Evolutionary conservation across 2,113 vertebrate genomes (phyloP).

Genomic region (Pluvianellus socialis): DNA sequence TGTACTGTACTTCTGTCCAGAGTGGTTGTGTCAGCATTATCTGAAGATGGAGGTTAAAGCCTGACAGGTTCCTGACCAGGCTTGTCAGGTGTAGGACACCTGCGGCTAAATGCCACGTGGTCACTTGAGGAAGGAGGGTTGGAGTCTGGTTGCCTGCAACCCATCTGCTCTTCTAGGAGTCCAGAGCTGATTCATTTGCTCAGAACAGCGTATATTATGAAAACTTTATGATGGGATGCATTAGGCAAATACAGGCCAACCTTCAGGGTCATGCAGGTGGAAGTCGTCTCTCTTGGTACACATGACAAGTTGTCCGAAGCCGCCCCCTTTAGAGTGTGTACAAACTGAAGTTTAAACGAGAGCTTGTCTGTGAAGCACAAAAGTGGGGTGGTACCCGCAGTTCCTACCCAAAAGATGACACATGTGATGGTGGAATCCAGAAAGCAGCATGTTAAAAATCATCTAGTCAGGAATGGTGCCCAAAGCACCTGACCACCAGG

Average conservation of each 20-base stretch:
- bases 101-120: constrained; percentile 1
- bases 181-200: not conserved
- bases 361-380: not conserved
- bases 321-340: not conserved
- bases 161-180: constrained; percentile 4
- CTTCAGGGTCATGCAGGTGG: not conserved
- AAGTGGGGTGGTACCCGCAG: not conserved
- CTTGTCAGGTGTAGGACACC: constrained; percentile 16
- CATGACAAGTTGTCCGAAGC: not conserved
- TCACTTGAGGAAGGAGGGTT: not conserved
- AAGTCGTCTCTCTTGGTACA: not conserved
- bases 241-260: not conserved
- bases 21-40: constrained; percentile 3
- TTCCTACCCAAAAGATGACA: not conserved
- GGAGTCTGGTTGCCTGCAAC: not conserved
- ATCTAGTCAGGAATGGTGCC: not conserved
- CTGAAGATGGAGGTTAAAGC: not conserved
- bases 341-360: not conserved
- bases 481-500: not conserved
- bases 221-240: not conserved
- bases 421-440: not conserved
- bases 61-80: constrained; percentile 23
- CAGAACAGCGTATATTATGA: not conserved
- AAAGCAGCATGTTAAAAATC: not conserved
- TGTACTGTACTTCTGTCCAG: not conserved